These are phyloP conservation scores for Lithobates pipiens DNA, from an alignment of 2,797 vertebrate genomes.

Conservation along the genomic window DNA sequence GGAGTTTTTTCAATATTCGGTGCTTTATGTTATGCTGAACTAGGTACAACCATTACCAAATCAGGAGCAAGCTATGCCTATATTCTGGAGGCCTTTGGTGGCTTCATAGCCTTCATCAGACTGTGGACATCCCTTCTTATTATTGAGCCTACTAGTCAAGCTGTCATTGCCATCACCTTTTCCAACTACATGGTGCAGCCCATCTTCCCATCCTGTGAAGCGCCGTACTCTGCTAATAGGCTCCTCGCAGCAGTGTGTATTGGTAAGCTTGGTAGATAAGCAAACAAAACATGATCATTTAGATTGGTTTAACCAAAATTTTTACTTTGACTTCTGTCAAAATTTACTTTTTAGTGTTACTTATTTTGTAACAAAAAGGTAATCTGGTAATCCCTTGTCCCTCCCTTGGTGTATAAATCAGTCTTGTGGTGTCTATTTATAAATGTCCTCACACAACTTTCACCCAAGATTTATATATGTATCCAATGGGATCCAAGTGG, in stretches of 20 bases:
- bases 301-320: not conserved
- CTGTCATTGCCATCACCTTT: slow-evolving; percentile 92
- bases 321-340: not conserved
- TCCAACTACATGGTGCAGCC: slow-evolving; percentile 95
- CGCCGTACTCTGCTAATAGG: slow-evolving; percentile 84
- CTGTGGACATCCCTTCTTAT: slow-evolving; percentile 93
- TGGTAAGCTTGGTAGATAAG: slow-evolving; percentile 78
- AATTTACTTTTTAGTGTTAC: not conserved
- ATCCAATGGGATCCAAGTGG: no score
- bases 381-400: no score
- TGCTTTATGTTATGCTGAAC: slow-evolving; percentile 91
- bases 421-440: no score
- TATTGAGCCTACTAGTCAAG: slow-evolving; percentile 94
- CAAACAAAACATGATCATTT: not conserved
- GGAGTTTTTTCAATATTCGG: slow-evolving; percentile 91
- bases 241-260: slow-evolving; percentile 89
- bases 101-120: slow-evolving; percentile 87
- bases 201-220: slow-evolving; percentile 85
- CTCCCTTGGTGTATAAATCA: no score
- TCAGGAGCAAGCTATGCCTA: slow-evolving; percentile 95
- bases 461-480: no score
- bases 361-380: no score
- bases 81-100: slow-evolving; percentile 91
- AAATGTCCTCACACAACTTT: no score
- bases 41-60: slow-evolving; percentile 94